Base-by-base conservation (phyloP, 2,888 invertebrate genomes). In the Platycheirus rosarum region DNA sequence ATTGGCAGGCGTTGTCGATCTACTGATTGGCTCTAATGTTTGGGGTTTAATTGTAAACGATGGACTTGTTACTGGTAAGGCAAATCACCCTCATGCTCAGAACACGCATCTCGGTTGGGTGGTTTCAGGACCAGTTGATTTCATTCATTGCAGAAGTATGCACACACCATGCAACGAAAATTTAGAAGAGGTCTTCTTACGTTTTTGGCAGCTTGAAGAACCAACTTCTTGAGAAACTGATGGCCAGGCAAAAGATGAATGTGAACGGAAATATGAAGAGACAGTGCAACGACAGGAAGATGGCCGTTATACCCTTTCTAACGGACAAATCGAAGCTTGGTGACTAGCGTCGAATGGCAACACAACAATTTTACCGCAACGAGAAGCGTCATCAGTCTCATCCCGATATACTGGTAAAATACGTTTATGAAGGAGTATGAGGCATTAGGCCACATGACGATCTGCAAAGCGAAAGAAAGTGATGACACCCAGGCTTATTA, bases 371-470 rank as follows among this genome's bases (percentile, higher is more conserved):
- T 18, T 18, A 55, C 3, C 6, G 37, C 14, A 53, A 53, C 23
- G 68, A 68, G 53, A 37, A 32, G 68, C 49, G 42, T 40, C 26
- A 42, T 11, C 51, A 35, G 20, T 37, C 68, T 53, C 40, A 53
- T 68, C 26, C 68, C 11, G 46, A 29, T n/a, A 29, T 70, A n/a
- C 40, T 55, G 60, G 44, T 51, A 2, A 29, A 70, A 46, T 77
- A 80, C 49, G 29, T 53, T 74, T 40, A 70, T 75, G 63, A 18
- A 46, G 7, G 80, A 80, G 2, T 80, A 75, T 29, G 32, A 51
- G 11, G 42, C 44, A 9, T 26, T 63, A 8, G 69, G 57, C 14
- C 74, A 74, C 44, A 66, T 73, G 60, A n/a, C 14, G 13, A 42
- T 51, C 13, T 35, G 3, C 13, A 29, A 57, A 23, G 57, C 16